A percentile compares a stretch with the other conserved stretches of the same genome.
Conservation (phyloP, 2,797 vertebrate genomes). For the Synaphobranchus kaupii region DNA sequence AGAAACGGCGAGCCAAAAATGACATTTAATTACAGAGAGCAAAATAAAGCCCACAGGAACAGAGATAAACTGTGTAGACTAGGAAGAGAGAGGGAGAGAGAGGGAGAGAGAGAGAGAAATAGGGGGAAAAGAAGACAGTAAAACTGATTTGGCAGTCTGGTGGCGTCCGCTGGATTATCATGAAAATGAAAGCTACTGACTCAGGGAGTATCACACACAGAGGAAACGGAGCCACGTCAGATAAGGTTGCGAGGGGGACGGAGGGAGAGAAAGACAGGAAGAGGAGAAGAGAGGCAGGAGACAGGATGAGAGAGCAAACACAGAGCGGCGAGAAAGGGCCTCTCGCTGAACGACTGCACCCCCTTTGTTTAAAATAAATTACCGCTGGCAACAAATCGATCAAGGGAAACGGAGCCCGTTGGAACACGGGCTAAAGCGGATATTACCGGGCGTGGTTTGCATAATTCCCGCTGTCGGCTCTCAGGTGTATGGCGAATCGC, state of each 20-base stretch:
- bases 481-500: neutral
- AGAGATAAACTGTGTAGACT: constrained; percentile 76
- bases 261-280: constrained; percentile 51
- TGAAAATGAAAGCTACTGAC: constrained; percentile 79
- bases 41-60: constrained; percentile 75
- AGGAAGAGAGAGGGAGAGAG: constrained; percentile 36
- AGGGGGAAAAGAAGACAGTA: constrained; percentile 51
- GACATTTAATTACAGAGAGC: constrained; percentile 80
- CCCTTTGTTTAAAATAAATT: constrained; percentile 8
- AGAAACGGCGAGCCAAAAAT: constrained; percentile 64
- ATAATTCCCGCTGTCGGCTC: neutral
- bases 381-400: neutral
- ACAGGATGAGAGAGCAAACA: constrained; percentile 18
- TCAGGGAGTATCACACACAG: constrained; percentile 74
- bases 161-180: constrained; percentile 77
- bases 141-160: constrained; percentile 77
- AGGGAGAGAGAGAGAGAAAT: constrained; percentile 33
- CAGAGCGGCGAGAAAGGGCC: neutral
- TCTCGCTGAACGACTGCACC: neutral
- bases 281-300: constrained; percentile 28
- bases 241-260: constrained; percentile 67
- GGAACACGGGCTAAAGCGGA: neutral
- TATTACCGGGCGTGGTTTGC: neutral
- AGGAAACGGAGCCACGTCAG: constrained; percentile 72
- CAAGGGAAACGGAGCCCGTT: neutral